These are phyloP conservation scores for Synergus laeviventris DNA, from an alignment of 2,888 invertebrate species.

Conservation along the genomic window DNA sequence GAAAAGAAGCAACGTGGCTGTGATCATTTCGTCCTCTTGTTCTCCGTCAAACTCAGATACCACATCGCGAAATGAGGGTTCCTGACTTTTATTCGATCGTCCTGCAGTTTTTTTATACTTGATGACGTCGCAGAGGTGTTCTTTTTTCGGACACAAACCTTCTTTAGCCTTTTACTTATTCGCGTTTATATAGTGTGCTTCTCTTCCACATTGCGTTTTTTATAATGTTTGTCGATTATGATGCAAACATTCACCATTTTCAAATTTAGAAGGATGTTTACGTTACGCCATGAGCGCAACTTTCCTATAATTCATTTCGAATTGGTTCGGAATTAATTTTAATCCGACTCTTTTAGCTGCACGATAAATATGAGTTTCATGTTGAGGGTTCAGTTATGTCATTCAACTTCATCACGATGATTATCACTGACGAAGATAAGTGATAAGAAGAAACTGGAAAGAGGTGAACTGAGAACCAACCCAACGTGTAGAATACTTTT, in stretches of 20 bases:
- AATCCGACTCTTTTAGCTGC: too few species aligned
- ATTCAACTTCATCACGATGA: too few species aligned
- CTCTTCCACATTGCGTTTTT: neutral
- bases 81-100: constrained; percentile 53
- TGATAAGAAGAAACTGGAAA: too few species aligned
- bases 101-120: constrained; percentile 44
- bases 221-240: neutral
- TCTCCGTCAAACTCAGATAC: constrained; percentile 54
- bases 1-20: constrained; percentile 66
- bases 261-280: neutral
- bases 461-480: too few species aligned
- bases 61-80: constrained; percentile 50
- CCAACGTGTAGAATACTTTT: too few species aligned
- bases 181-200: neutral
- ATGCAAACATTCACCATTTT: neutral
- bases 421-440: too few species aligned
- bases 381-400: too few species aligned
- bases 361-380: too few species aligned
- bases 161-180: neutral
- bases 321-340: too few species aligned
- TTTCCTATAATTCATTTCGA: too few species aligned
- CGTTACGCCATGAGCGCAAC: too few species aligned
- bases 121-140: constrained; percentile 43
- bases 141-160: constrained; percentile 19
- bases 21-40: constrained; percentile 65